Evolutionary conservation across 2,113 vertebrate species (phyloP), one percentile per base, ranked within the genome.

Genomic region (Callipepla squamata): DNA sequence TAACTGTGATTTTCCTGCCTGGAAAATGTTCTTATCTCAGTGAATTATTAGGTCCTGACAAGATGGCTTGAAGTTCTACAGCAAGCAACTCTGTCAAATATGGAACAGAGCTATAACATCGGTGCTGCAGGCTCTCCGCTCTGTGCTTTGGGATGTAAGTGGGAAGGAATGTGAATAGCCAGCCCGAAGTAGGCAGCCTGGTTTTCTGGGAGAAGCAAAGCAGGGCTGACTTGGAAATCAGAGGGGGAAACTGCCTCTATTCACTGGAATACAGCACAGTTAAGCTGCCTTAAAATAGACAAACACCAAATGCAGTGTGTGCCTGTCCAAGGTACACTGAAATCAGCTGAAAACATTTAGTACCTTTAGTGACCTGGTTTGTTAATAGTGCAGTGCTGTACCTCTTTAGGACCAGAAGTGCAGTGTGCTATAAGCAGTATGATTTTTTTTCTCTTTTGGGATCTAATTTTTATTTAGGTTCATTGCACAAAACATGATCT

Each of bases 371-470:
- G 61, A 58, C 14, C 85, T 83, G 58, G 22, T 34, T 72, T 89
- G 17, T 19, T 70, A 77, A 6, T 0, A 6, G 65, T 22, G 12
- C 51, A 53, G 53, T 36, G 15, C 25, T 51, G 45, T 1, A 0
- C 44, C 38, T 62, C 70, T 89, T 76, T 73, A 76, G 76, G 83
- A 63, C 28, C 61, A 66, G 58, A 87, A 67, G 65, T 16, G 40
- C 57, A 93, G 51, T 32, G 51, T 90, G n/a, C 51, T 59, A 66
- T 40, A 83, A 93, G 68, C 45, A 61, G 47, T 76, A 28, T 34
- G 11, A 94, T 92, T 94, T 65, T 93, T 94, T 94, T 67, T 22
- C 65, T 92, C 47, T 59, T 85, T 93, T 91, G 92, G 63, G 68
- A 84, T 93, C 61, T 91, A 67, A 62, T 87, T 92, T 94, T 93